Conservation (phyloP, 1,140 invertebrate species). For the Listronotus oregonensis region DNA sequence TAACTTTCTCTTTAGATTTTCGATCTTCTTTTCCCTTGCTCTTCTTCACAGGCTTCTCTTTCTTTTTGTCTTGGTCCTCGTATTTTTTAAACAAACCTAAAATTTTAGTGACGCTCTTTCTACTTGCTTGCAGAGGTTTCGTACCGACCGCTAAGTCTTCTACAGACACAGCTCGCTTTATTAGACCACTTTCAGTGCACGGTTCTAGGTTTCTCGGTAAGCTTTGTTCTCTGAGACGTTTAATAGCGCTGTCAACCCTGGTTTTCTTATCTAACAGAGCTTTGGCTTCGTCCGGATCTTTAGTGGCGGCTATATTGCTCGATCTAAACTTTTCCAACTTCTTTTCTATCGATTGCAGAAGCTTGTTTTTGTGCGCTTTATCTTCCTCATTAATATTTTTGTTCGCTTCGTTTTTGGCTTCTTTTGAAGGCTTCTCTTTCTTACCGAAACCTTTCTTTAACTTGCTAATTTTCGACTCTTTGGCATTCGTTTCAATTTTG, state of each 20-base stretch:
- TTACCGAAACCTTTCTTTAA: conserved; percentile 53
- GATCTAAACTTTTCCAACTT: conserved; percentile 68
- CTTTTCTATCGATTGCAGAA: conserved; percentile 67
- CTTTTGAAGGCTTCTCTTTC: conserved; percentile 56
- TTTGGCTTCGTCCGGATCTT: conserved; percentile 53
- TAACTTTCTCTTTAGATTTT: conserved; percentile 22
- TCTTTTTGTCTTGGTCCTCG: conserved; percentile 60
- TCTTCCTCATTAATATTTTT: conserved; percentile 54
- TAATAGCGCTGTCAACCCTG: conserved; percentile 60
- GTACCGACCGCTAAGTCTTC: conserved; percentile 65
- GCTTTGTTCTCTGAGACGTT: conserved; percentile 66
- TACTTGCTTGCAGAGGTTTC: conserved; percentile 53
- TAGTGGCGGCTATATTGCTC: conserved; percentile 57
- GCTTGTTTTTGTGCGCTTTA: conserved; percentile 60
- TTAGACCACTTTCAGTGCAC: conserved; percentile 62
- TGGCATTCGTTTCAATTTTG: conserved; percentile 39
- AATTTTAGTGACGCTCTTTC: conserved; percentile 69
- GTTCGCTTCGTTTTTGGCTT: conserved; percentile 57
- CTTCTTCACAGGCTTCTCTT: conserved; percentile 44
- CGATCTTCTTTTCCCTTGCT: conserved; percentile 38
- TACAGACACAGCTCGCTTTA: conserved; percentile 70
- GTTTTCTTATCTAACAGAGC: conserved; percentile 54
- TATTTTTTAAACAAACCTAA: conserved; percentile 74
- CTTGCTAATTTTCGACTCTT: conserved; percentile 61
- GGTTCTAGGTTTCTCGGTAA: conserved; percentile 61